Conservation (phyloP, 1,140 invertebrate species). For the Hermetia illucens region DNA sequence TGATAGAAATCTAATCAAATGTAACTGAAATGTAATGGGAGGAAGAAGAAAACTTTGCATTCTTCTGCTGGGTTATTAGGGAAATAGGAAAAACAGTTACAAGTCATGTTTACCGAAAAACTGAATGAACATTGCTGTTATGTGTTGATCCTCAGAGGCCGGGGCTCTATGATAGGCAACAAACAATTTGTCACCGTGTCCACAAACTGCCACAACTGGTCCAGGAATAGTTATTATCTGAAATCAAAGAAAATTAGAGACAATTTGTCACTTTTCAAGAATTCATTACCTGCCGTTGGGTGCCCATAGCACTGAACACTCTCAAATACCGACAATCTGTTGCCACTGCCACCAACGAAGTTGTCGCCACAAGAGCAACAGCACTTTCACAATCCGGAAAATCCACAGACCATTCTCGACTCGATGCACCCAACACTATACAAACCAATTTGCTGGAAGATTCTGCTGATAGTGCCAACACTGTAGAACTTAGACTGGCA, state of each 20-base stretch:
- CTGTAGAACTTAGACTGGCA: constrained; percentile 66
- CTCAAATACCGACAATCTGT: constrained; percentile 59
- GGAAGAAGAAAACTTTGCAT: too few relatives aligned
- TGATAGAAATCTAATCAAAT: not conserved
- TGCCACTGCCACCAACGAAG: constrained; percentile 60
- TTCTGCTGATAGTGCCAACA: constrained; percentile 64
- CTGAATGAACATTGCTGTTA: constrained; percentile 39
- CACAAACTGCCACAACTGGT: constrained; percentile 43
- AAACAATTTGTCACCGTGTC: constrained; percentile 51
- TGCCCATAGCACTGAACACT: constrained; percentile 71
- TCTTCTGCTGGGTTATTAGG: too few relatives aligned
- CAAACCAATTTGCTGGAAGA: constrained; percentile 54
- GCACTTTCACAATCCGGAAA: constrained; percentile 66
- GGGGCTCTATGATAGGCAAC: constrained; percentile 58
- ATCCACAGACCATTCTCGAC: constrained; percentile 75
- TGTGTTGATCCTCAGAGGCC: constrained; percentile 26
- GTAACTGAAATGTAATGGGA: too few relatives aligned
- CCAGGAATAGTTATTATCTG: constrained; percentile 50
- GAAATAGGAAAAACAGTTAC: too few relatives aligned
- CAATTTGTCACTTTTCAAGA: constrained; percentile 15
- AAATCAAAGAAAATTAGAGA: not conserved
- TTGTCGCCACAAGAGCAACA: constrained; percentile 52
- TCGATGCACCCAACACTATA: constrained; percentile 57
- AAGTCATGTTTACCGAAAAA: not conserved
- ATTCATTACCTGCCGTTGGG: constrained; percentile 53